phyloP scores from a whole-genome alignment of 2,113 vertebrate species.

The Ceratotherium simum region DNA sequence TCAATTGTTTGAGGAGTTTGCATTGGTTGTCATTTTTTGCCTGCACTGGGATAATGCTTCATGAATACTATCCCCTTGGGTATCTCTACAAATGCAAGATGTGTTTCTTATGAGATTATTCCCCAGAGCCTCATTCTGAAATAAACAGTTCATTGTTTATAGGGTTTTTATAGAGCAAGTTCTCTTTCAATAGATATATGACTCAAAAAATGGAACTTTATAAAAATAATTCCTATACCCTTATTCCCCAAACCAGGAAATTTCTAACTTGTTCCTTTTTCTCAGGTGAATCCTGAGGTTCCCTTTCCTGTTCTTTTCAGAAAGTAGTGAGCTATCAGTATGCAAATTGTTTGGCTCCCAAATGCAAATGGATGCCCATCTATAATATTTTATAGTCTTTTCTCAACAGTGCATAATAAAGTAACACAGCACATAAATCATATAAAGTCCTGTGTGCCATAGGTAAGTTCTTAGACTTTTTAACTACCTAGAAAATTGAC shows the following conservation, averaged over 20 bases:
- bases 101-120: conserved; percentile 71
- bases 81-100: conserved; percentile 65
- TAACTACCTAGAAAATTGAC: conserved; percentile 19
- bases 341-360: conserved; percentile 53
- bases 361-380: conserved; percentile 48
- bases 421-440: conserved; percentile 46
- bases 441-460: neutral
- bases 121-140: conserved; percentile 67
- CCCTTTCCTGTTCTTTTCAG: neutral
- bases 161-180: conserved; percentile 56
- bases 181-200: conserved; percentile 57
- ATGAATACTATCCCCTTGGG: conserved; percentile 51
- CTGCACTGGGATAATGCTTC: conserved; percentile 28
- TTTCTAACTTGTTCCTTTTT: conserved; percentile 23
- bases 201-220: conserved; percentile 41
- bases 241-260: neutral
- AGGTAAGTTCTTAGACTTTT: conserved; percentile 10
- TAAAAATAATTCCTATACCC: neutral
- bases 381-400: conserved; percentile 65
- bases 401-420: conserved; percentile 11
- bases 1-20: conserved; percentile 62
- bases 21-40: conserved; percentile 62
- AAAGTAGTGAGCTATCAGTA: neutral
- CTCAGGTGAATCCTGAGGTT: neutral
- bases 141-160: conserved; percentile 62